Evolutionary conservation across 2,888 invertebrate genomes (phyloP), one percentile per base, ranked within the genome.

Genomic region (Ectemnius cavifrons): DNA sequence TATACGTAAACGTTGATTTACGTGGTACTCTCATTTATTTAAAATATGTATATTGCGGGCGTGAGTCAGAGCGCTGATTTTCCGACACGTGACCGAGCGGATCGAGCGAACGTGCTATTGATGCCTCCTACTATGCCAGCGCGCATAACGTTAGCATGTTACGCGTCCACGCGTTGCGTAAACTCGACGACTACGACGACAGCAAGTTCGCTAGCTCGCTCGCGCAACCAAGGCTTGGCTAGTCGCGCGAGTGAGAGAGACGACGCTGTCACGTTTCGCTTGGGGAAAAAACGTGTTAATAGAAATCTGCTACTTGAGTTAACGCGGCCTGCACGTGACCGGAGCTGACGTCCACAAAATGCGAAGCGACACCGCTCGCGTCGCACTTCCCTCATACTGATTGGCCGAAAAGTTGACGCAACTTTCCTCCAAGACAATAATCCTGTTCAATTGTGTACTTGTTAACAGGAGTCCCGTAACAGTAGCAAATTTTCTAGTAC

Each of bases 61-160:
- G 70, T 73, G 77, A 79, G 61, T 76, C 78, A 78, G 58, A 37
- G 52, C 20, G 47, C 59, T 65, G 72, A 63, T 72, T 75, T 80
- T 61, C 63, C 63, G 70, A 73, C 77, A 81, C 76, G 83, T 81
- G 83, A 80, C 73, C 69, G 37, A 27, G 37, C 37, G 37, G 37
- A 37, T 37, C 37, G 37, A 37, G 37, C 37, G 8, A 6, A 13
- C 13, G 14, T 45, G 73, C 81, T 75, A 79, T 79, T 73, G 78
- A 77, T 72, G 74, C 49, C 67, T 71, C 60, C 52, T 16, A 37
- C 37, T 37, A 6, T 37, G 60, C 16, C 16, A 16, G 4, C 20
- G 56, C 60, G 61, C 63, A 76, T 80, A 76, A 79, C 72, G 63
- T 68, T 70, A 62, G 63, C 71, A 63, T 67, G 67, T 73, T 67